Evolutionary conservation across 2,888 invertebrate genomes (phyloP), one percentile per base, ranked within the genome.

Genomic region (Hypolimnas misippus): DNA sequence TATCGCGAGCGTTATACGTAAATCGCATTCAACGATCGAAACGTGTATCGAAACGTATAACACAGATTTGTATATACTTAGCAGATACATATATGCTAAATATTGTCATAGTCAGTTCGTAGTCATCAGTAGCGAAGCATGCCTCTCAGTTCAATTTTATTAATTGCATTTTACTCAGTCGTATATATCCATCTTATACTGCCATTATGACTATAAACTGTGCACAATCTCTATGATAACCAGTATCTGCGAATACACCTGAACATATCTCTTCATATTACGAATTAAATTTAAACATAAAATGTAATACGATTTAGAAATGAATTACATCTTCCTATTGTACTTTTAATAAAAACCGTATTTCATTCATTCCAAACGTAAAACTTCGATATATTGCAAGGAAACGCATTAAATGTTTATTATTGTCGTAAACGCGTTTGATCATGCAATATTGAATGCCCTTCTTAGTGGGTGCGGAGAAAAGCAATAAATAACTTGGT

Each of bases 401-500:
- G 73, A 79, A 77, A 73, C 62, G 67, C 69, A 73, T 70, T 67
- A 69, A 71, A 69, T 69, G 78, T 82, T 82, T 78, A 84, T 71
- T 77, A 77, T 72, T 70, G 77, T 85, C 81, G 76, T 84, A 82
- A 84, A 83, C 63, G 70, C 73, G 68, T 77, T 81, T 78, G 77
- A 83, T 82, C 78, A 76, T 75, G 64, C 73, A 69, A 77, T 83
- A 82, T 81, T 75, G 77, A 79, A 82, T 79, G 74, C 73, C 69
- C 71, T 71, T 75, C 73, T 68, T 69, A 65, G 78, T 79, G 77
- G 73, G 77, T 81, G 77, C 77, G 74, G 73, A 73, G 75, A 78
- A 79, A 76, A 76, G 80, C 73, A 82, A 85, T 87, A 84, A 87
- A 86, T 83, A 80, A 82, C 75, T 63, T 70, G 73, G 69, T 69